Evolutionary conservation across 1,140 invertebrate genomes (phyloP).

Genomic region (Telenomus remus): DNA sequence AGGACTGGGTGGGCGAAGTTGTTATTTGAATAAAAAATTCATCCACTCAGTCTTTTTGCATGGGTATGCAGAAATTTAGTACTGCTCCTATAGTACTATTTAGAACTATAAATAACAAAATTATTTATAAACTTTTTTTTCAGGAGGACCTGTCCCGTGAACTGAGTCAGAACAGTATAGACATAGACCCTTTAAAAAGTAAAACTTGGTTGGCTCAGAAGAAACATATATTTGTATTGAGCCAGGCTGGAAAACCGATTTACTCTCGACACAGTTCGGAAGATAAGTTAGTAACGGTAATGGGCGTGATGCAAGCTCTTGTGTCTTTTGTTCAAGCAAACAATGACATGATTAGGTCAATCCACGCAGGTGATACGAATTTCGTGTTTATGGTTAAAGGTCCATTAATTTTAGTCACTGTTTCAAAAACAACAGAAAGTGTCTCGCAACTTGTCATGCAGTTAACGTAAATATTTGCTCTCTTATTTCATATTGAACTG

Average conservation of each 20-base stretch:
- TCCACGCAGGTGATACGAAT: slow-evolving; percentile 88
- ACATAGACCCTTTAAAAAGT: slow-evolving; percentile 68
- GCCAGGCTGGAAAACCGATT: slow-evolving; percentile 96
- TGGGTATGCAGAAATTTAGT: no score
- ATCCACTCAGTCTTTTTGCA: no score
- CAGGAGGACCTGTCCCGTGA: slow-evolving; percentile 69
- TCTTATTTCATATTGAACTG: no score
- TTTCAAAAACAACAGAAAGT: slow-evolving; percentile 88
- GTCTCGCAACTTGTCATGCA: slow-evolving; percentile 89
- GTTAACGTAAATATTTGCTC: slow-evolving; percentile 82
- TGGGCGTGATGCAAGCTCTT: slow-evolving; percentile 96
- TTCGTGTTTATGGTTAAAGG: slow-evolving; percentile 93
- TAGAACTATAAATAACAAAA: neutral
- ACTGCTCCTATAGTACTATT: no score
- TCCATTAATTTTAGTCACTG: slow-evolving; percentile 92
- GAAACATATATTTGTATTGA: slow-evolving; percentile 96
- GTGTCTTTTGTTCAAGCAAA: slow-evolving; percentile 92
- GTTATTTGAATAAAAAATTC: no score
- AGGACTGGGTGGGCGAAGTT: no score
- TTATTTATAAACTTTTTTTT: neutral
- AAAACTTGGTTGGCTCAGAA: slow-evolving; percentile 84
- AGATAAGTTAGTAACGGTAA: slow-evolving; percentile 94
- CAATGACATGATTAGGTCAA: slow-evolving; percentile 88
- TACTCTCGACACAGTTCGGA: slow-evolving; percentile 94
- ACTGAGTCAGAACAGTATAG: slow-evolving; percentile 65